Evolutionary conservation across 2,888 invertebrate species (phyloP).

Genomic region (Ectropis crepuscularia): DNA sequence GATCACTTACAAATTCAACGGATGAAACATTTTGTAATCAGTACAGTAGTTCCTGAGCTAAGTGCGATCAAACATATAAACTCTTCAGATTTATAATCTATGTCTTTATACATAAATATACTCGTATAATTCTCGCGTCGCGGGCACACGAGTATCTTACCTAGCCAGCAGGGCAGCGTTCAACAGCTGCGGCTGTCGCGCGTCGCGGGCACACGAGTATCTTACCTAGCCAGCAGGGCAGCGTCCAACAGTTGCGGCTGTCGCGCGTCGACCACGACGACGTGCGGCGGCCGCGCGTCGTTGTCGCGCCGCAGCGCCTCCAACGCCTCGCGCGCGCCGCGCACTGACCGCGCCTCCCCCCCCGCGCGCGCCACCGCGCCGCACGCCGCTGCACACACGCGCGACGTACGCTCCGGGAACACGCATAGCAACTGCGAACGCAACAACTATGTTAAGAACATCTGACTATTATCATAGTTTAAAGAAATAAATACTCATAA

Average conservation of each 20-base stretch:
- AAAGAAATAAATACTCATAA: too few relatives aligned
- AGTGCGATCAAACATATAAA: too few relatives aligned
- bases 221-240: slow-evolving; percentile 86
- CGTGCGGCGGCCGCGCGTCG: slow-evolving; percentile 83
- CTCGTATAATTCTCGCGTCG: too few relatives aligned
- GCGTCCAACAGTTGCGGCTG: slow-evolving; percentile 86
- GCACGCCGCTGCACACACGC: slow-evolving; percentile 88
- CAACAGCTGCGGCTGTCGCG: slow-evolving; percentile 83
- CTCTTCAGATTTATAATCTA: too few relatives aligned
- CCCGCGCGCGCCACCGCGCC: slow-evolving; percentile 85
- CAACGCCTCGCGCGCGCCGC: slow-evolving; percentile 82
- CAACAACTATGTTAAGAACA: background rate
- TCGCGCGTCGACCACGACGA: slow-evolving; percentile 88
- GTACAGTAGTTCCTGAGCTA: too few relatives aligned
- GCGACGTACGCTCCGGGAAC: slow-evolving; percentile 87
- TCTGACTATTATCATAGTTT: too few relatives aligned
- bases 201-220: slow-evolving; percentile 82
- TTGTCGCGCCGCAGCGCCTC: slow-evolving; percentile 76
- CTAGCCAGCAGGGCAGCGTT: slow-evolving; percentile 87
- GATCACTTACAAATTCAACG: too few relatives aligned
- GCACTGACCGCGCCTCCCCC: slow-evolving; percentile 84
- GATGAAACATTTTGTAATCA: too few relatives aligned
- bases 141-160: too few relatives aligned
- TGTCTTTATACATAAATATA: too few relatives aligned
- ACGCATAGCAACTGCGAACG: slow-evolving; percentile 88